A percentile compares a stretch with the other conserved stretches of the same genome.
Evolutionary conservation across 2,797 vertebrate species (phyloP).

Genomic region (Sebastes variabilis): DNA sequence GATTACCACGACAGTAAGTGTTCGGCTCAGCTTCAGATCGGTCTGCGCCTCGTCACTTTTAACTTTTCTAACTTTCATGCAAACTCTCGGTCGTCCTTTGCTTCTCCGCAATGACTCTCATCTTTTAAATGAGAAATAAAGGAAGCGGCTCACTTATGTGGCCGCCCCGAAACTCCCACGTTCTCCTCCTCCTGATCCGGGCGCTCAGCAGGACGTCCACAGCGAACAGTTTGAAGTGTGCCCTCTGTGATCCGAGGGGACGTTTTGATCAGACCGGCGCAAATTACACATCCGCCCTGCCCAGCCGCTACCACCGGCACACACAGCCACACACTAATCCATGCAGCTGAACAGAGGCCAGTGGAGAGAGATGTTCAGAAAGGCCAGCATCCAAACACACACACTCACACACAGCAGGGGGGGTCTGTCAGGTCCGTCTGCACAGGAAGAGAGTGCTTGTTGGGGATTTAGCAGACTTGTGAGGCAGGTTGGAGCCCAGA

Average conservation of each 20-base stretch:
- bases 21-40: too few relatives aligned
- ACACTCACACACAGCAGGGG: slow-evolving; percentile 3
- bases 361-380: slow-evolving; percentile 22
- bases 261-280: slow-evolving; percentile 33
- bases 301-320: background rate
- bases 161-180: background rate
- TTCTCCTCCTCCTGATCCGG: slow-evolving; percentile 1
- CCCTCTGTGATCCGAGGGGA: slow-evolving; percentile 25
- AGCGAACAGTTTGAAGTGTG: slow-evolving; percentile 43
- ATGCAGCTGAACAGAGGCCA: slow-evolving; percentile 30
- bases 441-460: slow-evolving; percentile 22
- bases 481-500: background rate
- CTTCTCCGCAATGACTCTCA: background rate
- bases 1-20: too few relatives aligned
- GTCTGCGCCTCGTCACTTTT: background rate
- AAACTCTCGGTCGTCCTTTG: background rate
- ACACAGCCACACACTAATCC: slow-evolving; percentile 3
- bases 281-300: slow-evolving; percentile 23
- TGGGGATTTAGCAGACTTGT: slow-evolving; percentile 31
- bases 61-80: background rate
- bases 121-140: slow-evolving; percentile 23
- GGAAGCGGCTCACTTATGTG: background rate
- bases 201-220: slow-evolving; percentile 35
- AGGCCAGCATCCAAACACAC: background rate
- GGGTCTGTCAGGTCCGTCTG: background rate